Conservation (phyloP, 2,797 vertebrate species). For the Coccyzus lansbergi region DNA sequence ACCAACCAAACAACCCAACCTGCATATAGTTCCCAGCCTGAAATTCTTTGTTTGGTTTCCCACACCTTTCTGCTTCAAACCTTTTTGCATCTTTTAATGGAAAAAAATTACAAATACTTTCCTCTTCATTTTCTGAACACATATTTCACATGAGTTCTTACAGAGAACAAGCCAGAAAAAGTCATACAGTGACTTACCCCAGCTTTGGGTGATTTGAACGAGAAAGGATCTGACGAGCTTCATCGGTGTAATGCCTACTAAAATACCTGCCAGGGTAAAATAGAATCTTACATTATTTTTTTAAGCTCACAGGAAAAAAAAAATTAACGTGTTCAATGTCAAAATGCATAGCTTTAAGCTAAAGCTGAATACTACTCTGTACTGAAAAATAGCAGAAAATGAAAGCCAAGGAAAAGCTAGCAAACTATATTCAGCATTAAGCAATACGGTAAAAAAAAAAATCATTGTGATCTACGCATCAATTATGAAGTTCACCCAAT, state of each 20-base stretch:
- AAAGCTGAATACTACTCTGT: background rate
- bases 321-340: background rate
- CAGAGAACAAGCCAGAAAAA: background rate
- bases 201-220: constrained; percentile 92
- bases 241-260: constrained; percentile 90
- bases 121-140: background rate
- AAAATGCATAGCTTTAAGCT: background rate
- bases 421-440: background rate
- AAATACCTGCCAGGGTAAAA: constrained; percentile 85
- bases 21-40: background rate
- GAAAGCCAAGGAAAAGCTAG: background rate
- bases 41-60: background rate
- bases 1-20: background rate
- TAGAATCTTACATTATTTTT: background rate
- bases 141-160: background rate
- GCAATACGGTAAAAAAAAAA: background rate
- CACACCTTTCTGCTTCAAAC: background rate
- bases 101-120: rapidly evolving
- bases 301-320: background rate
- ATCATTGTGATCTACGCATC: background rate
- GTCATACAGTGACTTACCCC: constrained; percentile 83
- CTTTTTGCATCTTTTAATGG: background rate
- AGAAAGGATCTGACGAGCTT: constrained; percentile 89
- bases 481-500: background rate
- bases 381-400: background rate